Evolutionary conservation across 2,888 invertebrate genomes (phyloP).

Genomic region (Noctua janthe): DNA sequence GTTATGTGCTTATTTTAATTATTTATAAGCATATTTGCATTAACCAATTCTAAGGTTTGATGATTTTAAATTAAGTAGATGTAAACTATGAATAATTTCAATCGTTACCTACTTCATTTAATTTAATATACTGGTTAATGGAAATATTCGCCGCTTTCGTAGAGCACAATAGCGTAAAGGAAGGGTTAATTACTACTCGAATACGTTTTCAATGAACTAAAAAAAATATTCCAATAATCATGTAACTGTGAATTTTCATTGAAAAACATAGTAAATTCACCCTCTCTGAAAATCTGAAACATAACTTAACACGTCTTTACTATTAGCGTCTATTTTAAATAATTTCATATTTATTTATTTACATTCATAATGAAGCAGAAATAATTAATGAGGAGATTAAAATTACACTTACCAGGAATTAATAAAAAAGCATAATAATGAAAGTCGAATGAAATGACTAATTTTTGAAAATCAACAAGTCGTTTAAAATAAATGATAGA

Average conservation of each 20-base stretch:
- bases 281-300: background rate
- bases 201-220: background rate
- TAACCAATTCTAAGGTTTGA: background rate
- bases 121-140: background rate
- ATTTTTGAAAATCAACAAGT: background rate
- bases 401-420: background rate
- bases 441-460: background rate
- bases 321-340: background rate
- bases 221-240: background rate
- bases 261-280: background rate
- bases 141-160: background rate
- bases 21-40: background rate
- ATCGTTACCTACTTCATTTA: background rate
- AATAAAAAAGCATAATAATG: background rate
- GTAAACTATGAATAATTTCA: background rate
- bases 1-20: background rate
- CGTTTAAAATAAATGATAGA: no score
- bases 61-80: background rate
- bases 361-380: background rate
- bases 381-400: background rate
- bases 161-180: background rate
- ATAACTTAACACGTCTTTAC: conserved; percentile 21
- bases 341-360: no score
- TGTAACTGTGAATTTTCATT: background rate
- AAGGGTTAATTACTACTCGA: background rate